Percentiles rank a stretch among this genome's conserved stretches.
Conservation (phyloP, 2,888 invertebrate species). For the Leptinotarsa tumamoca region DNA sequence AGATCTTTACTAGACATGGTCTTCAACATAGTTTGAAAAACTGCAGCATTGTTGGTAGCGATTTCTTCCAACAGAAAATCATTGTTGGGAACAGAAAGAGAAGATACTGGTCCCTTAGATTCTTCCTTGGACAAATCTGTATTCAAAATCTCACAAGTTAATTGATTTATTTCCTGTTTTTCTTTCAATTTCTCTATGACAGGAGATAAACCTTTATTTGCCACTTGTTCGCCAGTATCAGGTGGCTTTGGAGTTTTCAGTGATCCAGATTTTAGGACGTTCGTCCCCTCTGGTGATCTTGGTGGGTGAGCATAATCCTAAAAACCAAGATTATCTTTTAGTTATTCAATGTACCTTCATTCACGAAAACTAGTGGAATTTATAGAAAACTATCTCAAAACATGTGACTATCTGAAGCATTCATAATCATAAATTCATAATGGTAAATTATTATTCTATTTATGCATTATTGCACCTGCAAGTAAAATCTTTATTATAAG, state of each 20-base stretch:
- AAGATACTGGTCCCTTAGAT: constrained; percentile 4
- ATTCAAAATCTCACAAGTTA: constrained; percentile 51
- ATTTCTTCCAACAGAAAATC: constrained; percentile 68
- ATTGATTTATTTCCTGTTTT: constrained; percentile 55
- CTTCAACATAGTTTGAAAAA: constrained; percentile 73
- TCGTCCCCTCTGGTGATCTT: constrained; percentile 27
- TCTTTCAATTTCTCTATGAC: constrained; percentile 55
- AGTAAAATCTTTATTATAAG: too few species aligned
- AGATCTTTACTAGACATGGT: constrained; percentile 51
- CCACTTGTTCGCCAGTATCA: not conserved
- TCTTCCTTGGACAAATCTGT: constrained; percentile 52
- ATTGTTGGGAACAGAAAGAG: constrained; percentile 26
- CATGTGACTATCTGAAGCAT: too few species aligned
- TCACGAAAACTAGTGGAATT: too few species aligned
- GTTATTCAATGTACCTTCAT: not conserved
- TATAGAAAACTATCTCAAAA: too few species aligned
- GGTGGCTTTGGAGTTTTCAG: constrained; percentile 9
- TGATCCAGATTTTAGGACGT: constrained; percentile 9
- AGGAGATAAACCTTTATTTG: constrained; percentile 34
- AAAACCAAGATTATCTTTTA: not conserved
- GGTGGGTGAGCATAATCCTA: constrained; percentile 33
- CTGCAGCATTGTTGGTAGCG: constrained; percentile 72
- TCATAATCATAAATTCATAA: too few species aligned
- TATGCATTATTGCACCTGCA: too few species aligned
- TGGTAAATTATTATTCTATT: too few species aligned